Conservation (phyloP, 2,888 invertebrate genomes). For the Drosophila robusta region DNA sequence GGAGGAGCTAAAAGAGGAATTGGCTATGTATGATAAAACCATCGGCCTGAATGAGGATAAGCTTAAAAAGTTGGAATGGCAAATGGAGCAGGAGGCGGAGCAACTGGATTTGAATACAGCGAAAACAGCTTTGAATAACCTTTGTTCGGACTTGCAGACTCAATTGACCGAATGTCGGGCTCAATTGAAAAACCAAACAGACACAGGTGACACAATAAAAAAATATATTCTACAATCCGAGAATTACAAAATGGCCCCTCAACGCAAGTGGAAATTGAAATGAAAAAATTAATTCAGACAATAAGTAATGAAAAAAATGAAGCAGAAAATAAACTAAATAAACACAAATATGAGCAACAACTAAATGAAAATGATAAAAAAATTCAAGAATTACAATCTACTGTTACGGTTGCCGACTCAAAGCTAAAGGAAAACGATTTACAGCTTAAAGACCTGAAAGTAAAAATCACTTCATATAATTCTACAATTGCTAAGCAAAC, state of each 20-base stretch:
- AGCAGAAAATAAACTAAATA: not conserved
- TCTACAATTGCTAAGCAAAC: not conserved
- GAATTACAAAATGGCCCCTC: not conserved
- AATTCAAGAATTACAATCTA: not conserved
- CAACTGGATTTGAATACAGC: not conserved
- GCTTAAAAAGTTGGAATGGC: not conserved
- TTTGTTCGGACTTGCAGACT: not conserved
- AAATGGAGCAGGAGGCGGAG: constrained; percentile 1
- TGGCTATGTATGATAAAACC: not conserved
- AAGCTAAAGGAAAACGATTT: not conserved
- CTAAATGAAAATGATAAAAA: not conserved
- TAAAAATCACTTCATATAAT: too few species aligned
- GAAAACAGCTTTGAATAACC: not conserved
- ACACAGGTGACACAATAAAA: not conserved
- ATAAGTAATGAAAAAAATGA: too few species aligned
- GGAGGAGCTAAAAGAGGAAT: not conserved
- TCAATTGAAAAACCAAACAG: not conserved
- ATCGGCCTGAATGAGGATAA: not conserved
- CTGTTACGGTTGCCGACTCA: not conserved
- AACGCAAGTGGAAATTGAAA: too few species aligned
- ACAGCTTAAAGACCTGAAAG: too few species aligned
- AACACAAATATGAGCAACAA: not conserved
- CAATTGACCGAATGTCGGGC: constrained; percentile 4
- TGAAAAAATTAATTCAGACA: not conserved
- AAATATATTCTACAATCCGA: not conserved